Evolutionary conservation across 2,888 invertebrate species (phyloP), one percentile per base, ranked within the genome.

Genomic region (Plagodis pulveraria): DNA sequence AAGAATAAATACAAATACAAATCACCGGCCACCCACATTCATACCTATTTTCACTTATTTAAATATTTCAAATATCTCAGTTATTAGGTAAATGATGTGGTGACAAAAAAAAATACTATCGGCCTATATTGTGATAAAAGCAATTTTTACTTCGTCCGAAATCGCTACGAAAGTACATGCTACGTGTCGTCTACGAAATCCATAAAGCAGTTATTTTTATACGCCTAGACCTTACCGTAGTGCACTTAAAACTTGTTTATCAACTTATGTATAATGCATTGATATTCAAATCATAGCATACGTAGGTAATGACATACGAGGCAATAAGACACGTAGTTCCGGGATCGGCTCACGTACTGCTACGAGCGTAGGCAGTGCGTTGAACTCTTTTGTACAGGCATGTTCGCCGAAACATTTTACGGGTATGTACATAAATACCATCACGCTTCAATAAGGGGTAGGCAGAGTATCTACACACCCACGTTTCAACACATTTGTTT

Each of bases 321-420:
- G 49, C 49, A 55, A 47, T 46, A 53, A 46, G 6, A 42, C 44
- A 67, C 68, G 70, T 66, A 72, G 64, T 74, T 77, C 70, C 69
- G 65, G 68, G 48, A 62, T 56, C 73, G 68, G 48, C 62, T 56
- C 73, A 70, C 70, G 67, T 70, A 68, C 54, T 41, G 44, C 56
- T 47, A 55, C 60, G 69, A 62, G 68, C 69, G 58, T 50, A 58
- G 49, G 62, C 70, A 74, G 80, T 74, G 81, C 87, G 87, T 88
- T 87, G 87, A 88, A 86, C 83, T 88, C 87, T 87, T 87, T 86
- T 84, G 73, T 83, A 81, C 66, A 71, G 66, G 65, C 66, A 66
- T 65, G 58, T 70, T 65, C 45, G 41, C 58, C 55, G 51, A 67
- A 56, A 49, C 46, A 40, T 10, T 44, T 49, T 11, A 44, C 11